Evolutionary conservation across 2,113 vertebrate genomes (phyloP), one percentile per base, ranked within the genome.

Genomic region (Anhinga rufa): DNA sequence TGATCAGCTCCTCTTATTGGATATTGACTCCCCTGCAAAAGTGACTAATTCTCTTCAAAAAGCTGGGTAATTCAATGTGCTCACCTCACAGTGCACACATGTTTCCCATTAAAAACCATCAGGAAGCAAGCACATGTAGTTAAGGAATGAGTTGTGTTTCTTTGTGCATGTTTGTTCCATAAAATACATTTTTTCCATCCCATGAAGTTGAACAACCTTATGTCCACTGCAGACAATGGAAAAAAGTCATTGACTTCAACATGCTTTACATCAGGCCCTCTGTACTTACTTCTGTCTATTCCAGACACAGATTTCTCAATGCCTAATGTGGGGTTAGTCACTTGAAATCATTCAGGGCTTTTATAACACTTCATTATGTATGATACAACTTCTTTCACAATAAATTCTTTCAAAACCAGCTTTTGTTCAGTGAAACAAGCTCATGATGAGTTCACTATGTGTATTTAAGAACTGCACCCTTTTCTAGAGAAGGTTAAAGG

Each of bases 361-460:
- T 94, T 85, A 80, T 82, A 96, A 70, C 89, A 89, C 91, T 95
- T 96, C 91, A 93, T 96, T 93, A 92, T 42, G 66, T 48, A 91
- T 87, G 77, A 95, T 87, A 91, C 57, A 92, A 91, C 52, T 82
- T 61, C 69, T 94, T 95, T 94, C 65, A 89, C 83, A 86, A 86
- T 54, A 78, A 84, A 66, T 87, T 78, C 24, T 91, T 93, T 92
- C 76, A 92, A 87, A 82, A 57, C 49, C 46, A 72, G 52, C 54
- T 89, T 92, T 93, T 89, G 31, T 94, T 95, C 49, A 38, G 77
- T 83, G 77, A 89, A 91, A 87, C 36, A 92, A 84, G 31, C 10
- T 54, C 44, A 36, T 42, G 34, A 92, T 94, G 93, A 84, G 72
- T 93, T 93, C 65, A 79, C 54, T 54, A 36, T 82, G 88, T 82